Conservation (phyloP, 1,140 invertebrate genomes). For the Cyclargus thomasi region DNA sequence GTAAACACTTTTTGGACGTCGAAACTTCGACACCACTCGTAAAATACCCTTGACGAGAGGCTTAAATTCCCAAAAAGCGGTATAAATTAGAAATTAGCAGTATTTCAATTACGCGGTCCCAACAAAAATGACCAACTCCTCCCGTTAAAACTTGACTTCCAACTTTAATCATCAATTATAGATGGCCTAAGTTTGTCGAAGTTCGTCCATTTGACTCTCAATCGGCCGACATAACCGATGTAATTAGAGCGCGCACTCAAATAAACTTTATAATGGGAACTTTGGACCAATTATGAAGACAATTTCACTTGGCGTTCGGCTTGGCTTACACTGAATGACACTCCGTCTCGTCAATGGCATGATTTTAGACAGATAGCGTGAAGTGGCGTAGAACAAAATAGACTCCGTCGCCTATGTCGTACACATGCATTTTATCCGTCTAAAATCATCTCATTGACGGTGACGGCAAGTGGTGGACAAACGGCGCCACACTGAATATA, state of each 20-base stretch:
- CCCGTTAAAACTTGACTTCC: slow-evolving; percentile 35
- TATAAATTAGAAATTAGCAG: not conserved
- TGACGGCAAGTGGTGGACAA: too few species aligned
- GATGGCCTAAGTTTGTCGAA: slow-evolving; percentile 45
- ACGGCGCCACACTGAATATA: too few species aligned
- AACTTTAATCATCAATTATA: slow-evolving; percentile 16
- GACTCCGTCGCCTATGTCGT: too few species aligned
- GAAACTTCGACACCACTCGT: too few species aligned
- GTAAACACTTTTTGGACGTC: too few species aligned
- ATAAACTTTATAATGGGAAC: slow-evolving; percentile 22
- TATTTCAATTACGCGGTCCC: not conserved
- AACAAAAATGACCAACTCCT: slow-evolving; percentile 28
- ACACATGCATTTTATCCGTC: too few species aligned
- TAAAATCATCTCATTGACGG: too few species aligned
- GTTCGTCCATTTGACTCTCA: slow-evolving; percentile 35
- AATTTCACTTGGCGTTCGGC: slow-evolving; percentile 24
- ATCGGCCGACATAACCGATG: slow-evolving; percentile 27
- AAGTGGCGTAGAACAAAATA: too few species aligned
- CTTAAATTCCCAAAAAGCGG: not conserved
- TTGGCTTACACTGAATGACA: too few species aligned
- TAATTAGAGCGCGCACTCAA: slow-evolving; percentile 30
- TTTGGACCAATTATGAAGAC: slow-evolving; percentile 24
- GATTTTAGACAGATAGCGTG: too few species aligned
- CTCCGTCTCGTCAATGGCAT: too few species aligned
- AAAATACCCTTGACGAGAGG: too few species aligned